Percentiles rank a stretch among this genome's conserved stretches.
Evolutionary conservation across 2,888 invertebrate genomes (phyloP).

Genomic region (Palloptera scutellata): DNA sequence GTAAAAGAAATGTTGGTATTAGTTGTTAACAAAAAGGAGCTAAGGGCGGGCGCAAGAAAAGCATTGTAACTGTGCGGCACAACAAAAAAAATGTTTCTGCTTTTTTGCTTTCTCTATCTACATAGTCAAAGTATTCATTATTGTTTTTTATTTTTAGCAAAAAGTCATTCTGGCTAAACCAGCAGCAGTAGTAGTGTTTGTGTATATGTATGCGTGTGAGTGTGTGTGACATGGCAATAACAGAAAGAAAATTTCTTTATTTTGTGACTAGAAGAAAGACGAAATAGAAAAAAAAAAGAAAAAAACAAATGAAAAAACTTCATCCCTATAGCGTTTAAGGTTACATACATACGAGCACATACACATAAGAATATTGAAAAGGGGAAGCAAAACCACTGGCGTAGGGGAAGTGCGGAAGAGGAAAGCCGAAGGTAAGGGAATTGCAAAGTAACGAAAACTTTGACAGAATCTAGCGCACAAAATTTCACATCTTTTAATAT

Average conservation of each 20-base stretch:
- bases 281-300: too few relatives aligned
- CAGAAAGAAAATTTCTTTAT: too few relatives aligned
- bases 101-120: slow-evolving; percentile 6
- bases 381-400: too few relatives aligned
- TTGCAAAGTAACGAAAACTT: background rate
- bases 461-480: slow-evolving; percentile 23
- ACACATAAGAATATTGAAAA: too few relatives aligned
- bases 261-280: too few relatives aligned
- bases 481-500: slow-evolving; percentile 20
- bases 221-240: slow-evolving; percentile 1
- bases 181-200: background rate
- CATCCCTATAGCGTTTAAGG: too few relatives aligned
- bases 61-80: slow-evolving; percentile 15
- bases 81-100: slow-evolving; percentile 2
- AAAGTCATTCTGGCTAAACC: slow-evolving; percentile 24
- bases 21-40: background rate
- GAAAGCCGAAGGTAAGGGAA: background rate
- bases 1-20: background rate
- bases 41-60: background rate
- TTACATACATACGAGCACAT: too few relatives aligned
- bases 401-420: background rate
- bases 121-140: slow-evolving; percentile 22
- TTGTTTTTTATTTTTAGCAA: slow-evolving; percentile 19
- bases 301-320: too few relatives aligned
- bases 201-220: slow-evolving; percentile 8